These are phyloP conservation scores for Anabacerthia variegaticeps DNA, from an alignment of 2,797 vertebrate genomes.

Conservation along the genomic window DNA sequence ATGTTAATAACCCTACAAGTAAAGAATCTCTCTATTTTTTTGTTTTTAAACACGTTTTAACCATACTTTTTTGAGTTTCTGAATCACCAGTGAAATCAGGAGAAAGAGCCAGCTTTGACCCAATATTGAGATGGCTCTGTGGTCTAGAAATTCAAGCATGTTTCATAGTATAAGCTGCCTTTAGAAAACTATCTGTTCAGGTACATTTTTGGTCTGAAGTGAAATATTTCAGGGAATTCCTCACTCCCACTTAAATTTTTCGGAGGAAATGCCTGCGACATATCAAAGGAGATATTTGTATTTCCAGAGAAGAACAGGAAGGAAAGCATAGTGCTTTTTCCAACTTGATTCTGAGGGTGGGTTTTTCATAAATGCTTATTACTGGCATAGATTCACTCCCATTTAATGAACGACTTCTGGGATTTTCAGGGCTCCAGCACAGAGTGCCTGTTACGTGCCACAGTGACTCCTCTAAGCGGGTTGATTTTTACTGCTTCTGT, in stretches of 20 bases:
- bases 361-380: constrained; percentile 1
- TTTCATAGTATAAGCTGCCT: neutral
- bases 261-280: neutral
- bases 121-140: neutral
- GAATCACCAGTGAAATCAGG: neutral
- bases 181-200: neutral
- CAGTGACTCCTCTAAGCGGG: neutral
- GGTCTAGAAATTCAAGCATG: neutral
- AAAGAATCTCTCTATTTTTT: neutral
- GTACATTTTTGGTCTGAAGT: neutral
- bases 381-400: neutral
- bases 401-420: neutral
- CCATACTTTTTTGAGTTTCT: neutral
- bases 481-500: neutral
- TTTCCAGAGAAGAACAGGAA: neutral
- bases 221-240: constrained; percentile 22
- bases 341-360: neutral
- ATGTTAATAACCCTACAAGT: neutral
- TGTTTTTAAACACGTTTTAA: neutral
- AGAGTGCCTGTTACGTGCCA: neutral
- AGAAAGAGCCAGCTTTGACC: neutral
- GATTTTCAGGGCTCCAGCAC: neutral
- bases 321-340: neutral
- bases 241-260: neutral
- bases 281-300: neutral